phyloP scores from a whole-genome alignment of 2,888 invertebrate species.

The Himalopsyche kuldschensis region DNA sequence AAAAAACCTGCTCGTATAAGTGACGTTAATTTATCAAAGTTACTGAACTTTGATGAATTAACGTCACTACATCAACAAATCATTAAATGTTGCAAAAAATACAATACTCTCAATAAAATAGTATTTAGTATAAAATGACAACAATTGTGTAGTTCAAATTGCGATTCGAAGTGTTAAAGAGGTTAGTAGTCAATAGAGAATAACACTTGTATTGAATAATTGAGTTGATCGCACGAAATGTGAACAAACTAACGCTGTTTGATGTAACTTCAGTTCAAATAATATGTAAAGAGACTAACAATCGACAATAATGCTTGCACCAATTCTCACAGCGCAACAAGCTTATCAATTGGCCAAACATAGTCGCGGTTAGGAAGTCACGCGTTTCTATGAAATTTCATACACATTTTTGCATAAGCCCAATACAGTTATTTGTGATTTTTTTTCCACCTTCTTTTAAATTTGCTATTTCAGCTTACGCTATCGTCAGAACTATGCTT shows the following conservation, averaged over 20 bases:
- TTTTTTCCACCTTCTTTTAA: neutral
- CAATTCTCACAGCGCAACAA: neutral
- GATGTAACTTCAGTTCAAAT: neutral
- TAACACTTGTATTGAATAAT: constrained; percentile 17
- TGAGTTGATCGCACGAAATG: constrained; percentile 12
- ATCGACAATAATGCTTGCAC: constrained; percentile 7
- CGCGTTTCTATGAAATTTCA: neutral
- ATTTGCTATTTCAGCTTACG: too few species aligned
- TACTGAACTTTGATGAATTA: too few species aligned
- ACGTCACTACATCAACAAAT: too few species aligned
- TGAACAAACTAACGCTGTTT: constrained; percentile 6
- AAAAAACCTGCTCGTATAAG: too few species aligned
- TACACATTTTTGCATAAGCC: neutral
- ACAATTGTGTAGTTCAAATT: neutral
- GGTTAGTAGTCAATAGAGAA: neutral
- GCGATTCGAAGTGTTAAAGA: neutral
- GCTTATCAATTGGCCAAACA: neutral
- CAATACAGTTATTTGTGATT: neutral
- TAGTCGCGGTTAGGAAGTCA: neutral
- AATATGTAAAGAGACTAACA: constrained; percentile 10
- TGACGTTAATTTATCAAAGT: too few species aligned
- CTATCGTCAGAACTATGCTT: too few species aligned
- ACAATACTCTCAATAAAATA: too few species aligned
- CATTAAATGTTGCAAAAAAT: too few species aligned
- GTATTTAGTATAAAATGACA: too few species aligned